Percentiles rank a stretch among this genome's conserved stretches.
Conservation (phyloP, 37 sponge, comb jelly and placozoan species). For the Ianthella basta region DNA sequence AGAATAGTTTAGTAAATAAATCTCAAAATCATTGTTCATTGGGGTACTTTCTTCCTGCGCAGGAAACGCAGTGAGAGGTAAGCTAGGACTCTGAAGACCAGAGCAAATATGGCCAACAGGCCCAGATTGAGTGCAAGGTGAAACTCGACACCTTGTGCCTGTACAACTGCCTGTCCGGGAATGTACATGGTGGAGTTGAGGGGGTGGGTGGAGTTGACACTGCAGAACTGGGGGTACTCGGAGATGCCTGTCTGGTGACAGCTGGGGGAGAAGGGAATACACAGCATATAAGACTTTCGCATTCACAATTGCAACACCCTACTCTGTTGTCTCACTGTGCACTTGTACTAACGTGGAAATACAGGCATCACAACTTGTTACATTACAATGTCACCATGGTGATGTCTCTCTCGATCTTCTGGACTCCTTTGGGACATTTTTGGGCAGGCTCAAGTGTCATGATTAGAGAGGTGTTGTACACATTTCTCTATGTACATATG, state of each 20-base stretch:
- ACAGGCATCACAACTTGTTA: no score
- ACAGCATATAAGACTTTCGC: background rate
- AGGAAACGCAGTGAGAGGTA: slow-evolving; percentile 56
- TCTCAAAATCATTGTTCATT: background rate
- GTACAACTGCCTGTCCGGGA: background rate
- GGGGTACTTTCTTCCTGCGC: slow-evolving; percentile 24
- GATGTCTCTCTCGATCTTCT: no score
- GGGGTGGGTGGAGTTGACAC: no score
- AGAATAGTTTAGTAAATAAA: background rate
- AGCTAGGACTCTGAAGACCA: slow-evolving; percentile 32
- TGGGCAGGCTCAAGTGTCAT: no score
- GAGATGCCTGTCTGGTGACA: background rate
- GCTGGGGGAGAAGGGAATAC: background rate
- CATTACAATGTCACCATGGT: no score
- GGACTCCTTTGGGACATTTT: no score
- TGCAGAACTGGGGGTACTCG: no score
- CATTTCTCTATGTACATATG: no score
- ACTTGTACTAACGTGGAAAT: background rate
- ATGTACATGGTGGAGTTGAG: slow-evolving; percentile 13
- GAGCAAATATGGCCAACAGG: background rate
- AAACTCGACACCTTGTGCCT: background rate
- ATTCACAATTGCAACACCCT: background rate
- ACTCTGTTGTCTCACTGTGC: background rate
- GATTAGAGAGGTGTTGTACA: no score
- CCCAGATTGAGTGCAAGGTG: slow-evolving; percentile 31